These are phyloP conservation scores for Orientallactaga sibirica DNA, from an alignment of 2,797 vertebrate genomes.

Conservation along the genomic window DNA sequence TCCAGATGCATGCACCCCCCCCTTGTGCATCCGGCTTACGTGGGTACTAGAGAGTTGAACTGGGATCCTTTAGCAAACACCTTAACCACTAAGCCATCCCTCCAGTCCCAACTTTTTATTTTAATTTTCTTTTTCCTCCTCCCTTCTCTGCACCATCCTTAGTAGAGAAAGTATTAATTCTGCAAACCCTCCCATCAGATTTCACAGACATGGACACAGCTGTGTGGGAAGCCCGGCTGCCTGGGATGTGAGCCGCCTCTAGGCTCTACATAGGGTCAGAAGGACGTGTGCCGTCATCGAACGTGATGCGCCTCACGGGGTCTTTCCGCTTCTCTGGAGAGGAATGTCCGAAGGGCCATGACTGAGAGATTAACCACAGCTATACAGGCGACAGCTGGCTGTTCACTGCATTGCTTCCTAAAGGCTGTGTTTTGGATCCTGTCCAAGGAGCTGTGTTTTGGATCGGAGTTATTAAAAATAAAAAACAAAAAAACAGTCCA, in stretches of 20 bases:
- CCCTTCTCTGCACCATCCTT: not conserved
- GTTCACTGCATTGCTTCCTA: not conserved
- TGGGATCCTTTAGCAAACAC: too few species aligned
- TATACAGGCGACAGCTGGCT: slow-evolving; percentile 41
- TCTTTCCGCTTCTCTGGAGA: slow-evolving; percentile 62
- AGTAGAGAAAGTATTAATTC: slow-evolving; percentile 10
- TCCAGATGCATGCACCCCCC: too few species aligned
- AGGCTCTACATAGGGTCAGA: not conserved
- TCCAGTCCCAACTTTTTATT: too few species aligned
- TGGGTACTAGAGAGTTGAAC: too few species aligned
- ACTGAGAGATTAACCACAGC: slow-evolving; percentile 7
- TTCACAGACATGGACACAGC: not conserved
- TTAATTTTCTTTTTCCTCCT: slow-evolving; percentile 2
- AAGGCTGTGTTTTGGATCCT: slow-evolving; percentile 56
- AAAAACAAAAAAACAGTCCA: not conserved
- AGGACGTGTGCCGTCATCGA: not conserved
- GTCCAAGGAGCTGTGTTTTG: slow-evolving; percentile 24
- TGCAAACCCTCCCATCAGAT: not conserved
- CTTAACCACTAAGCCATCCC: too few species aligned
- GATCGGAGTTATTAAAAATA: not conserved
- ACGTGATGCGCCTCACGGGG: not conserved
- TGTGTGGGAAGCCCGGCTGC: not conserved
- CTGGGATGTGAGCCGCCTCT: not conserved
- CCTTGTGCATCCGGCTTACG: too few species aligned
- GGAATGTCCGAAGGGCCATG: not conserved